Conservation (phyloP, 2,888 invertebrate species). For the Cotesia congregata region DNA sequence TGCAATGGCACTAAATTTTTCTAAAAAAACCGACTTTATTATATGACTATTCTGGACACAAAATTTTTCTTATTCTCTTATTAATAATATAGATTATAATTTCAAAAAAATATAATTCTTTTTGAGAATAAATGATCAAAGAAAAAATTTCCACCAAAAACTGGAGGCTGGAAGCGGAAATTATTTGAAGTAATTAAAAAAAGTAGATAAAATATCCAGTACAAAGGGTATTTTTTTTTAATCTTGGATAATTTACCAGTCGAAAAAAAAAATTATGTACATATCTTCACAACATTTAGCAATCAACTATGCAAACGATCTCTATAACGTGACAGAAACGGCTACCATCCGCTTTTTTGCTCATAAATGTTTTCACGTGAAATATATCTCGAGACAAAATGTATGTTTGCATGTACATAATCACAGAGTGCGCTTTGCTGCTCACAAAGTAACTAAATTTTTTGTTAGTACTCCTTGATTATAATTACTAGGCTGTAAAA, state of each 20-base stretch:
- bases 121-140: no score
- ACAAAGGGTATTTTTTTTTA: not conserved
- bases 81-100: no score
- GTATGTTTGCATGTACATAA: conserved; percentile 47
- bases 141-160: no score
- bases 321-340: conserved; percentile 49
- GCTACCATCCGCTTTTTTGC: conserved; percentile 55
- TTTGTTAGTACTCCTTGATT: conserved; percentile 7
- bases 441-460: not conserved
- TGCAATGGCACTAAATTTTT: no score
- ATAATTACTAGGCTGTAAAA: conserved; percentile 3
- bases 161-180: no score
- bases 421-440: conserved; percentile 43
- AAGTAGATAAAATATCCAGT: not conserved
- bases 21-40: no score
- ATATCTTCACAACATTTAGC: conserved; percentile 46
- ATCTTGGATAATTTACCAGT: conserved; percentile 12
- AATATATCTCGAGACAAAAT: conserved; percentile 50
- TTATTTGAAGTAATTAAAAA: not conserved
- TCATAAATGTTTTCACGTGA: conserved; percentile 61
- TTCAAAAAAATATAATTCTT: no score
- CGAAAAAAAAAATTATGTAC: conserved; percentile 3
- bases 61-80: no score
- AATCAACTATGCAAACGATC: conserved; percentile 65
- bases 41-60: no score